Evolutionary conservation across 1,140 invertebrate genomes (phyloP), one percentile per base, ranked within the genome.

Genomic region (Drosophila littoralis): DNA sequence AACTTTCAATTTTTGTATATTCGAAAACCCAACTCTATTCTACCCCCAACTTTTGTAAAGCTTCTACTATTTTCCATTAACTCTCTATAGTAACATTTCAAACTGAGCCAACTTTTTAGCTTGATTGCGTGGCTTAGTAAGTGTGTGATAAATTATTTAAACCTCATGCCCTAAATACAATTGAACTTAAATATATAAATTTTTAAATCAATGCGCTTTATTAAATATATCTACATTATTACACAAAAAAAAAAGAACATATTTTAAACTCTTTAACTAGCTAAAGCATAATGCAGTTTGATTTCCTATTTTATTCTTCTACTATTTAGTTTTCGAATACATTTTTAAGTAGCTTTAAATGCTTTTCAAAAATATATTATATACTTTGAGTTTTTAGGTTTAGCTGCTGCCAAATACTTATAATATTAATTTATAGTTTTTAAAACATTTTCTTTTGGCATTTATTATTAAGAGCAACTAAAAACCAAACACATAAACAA

Each of bases 71-170:
- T 7, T 48, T 13, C 28, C 22, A 46, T 5, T 43, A 22, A 15
- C n/a, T 51, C 13, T 59, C 15, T 35, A 36, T 45, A 38, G 15
- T 54, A 32, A 12, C n/a, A 40, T 57, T 28, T 17, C 9, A 38
- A 9, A 54, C 38, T 3, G 9, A 42, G 35, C 36, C 71, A 69
- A 74, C 71, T 61, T 22, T 61, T 55, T 74, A 61, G 71, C 57
- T 61, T 60, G 8, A 68, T 61, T 58, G 52, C 42, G 51, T 86
- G 84, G 83, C 73, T 77, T 83, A 57, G 88, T 86, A 91, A 72
- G 82, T 92, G 92, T 92, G 85, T 92, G 91, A 82, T 91, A 89
- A 93, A 93, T 92, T 93, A 93, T 92, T 91, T 92, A 92, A 93
- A 91, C 88, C 90, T 45, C 46, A 73, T 75, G 52, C 52, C 64